These are phyloP conservation scores for Sebastes itinus DNA, from an alignment of 2,797 vertebrate species.

Conservation along the genomic window DNA sequence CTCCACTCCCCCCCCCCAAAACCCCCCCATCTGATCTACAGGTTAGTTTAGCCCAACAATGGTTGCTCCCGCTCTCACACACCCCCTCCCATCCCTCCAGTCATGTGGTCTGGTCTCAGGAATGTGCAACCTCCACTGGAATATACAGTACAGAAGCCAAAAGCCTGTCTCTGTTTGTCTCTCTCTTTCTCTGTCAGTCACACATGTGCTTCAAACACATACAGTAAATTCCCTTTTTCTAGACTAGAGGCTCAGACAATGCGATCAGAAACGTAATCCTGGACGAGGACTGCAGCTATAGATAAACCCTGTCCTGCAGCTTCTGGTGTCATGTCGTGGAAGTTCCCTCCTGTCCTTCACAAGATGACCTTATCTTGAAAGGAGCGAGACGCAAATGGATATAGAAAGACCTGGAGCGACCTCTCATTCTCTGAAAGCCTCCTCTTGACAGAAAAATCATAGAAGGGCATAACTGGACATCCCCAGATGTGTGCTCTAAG, in stretches of 20 bases:
- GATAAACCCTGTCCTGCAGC: slow-evolving; percentile 9
- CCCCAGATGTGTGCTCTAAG: neutral
- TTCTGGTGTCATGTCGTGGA: slow-evolving; percentile 2
- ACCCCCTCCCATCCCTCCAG: slow-evolving; percentile 42
- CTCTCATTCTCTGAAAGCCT: neutral
- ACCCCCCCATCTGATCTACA: slow-evolving; percentile 25
- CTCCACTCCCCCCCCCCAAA: neutral
- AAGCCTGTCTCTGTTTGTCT: slow-evolving; percentile 55
- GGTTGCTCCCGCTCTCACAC: slow-evolving; percentile 38
- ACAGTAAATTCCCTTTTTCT: slow-evolving; percentile 11
- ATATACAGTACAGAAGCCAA: slow-evolving; percentile 68
- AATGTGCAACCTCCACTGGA: slow-evolving; percentile 78
- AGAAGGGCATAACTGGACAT: neutral
- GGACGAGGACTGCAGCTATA: neutral
- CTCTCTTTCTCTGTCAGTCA: slow-evolving; percentile 13
- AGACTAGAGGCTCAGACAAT: slow-evolving; percentile 13
- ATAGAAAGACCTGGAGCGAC: neutral
- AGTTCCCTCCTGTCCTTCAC: neutral
- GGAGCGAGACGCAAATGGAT: neutral
- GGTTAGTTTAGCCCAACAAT: slow-evolving; percentile 61
- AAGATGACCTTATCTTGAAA: slow-evolving; percentile 10
- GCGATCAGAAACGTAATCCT: slow-evolving; percentile 33
- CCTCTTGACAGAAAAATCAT: neutral
- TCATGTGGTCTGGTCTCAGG: slow-evolving; percentile 75
- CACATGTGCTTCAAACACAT: slow-evolving; percentile 12